Evolutionary conservation across 64 coral and sea anemone species (phyloP), one percentile per base, ranked within the genome.

Genomic region (Hydrozoanthus tunicans): DNA sequence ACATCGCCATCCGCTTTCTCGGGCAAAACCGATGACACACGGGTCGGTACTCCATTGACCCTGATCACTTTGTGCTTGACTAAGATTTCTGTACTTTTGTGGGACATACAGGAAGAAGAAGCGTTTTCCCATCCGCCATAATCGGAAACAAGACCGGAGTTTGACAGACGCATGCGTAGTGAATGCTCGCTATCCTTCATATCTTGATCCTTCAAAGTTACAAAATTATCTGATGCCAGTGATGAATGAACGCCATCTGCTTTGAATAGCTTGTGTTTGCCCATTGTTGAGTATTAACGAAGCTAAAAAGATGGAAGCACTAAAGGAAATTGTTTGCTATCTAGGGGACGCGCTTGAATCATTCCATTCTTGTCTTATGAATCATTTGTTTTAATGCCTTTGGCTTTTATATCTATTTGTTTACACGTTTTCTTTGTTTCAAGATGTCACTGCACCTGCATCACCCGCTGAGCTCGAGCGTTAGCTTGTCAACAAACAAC

Each of bases 11-110:
- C 53, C 5, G 84, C 3, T 13, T 71, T 74, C 4, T 88, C 69
- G 1, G 84, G 84, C 51, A 88, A 20, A 56, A 73, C 69, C 27
- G 54, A 88, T 3, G 84, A 88, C 4, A 88, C 68, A 6, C 84
- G 84, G 3, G 84, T 88, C 4, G 84, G 68, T 6, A 88, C 13
- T 74, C 84, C 84, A 59, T 88, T 88, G 11, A 88, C 15, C 51
- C 84, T 88, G 54, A 88, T 74, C 6, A 23, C 56, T 59, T 88
- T 88, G 69, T 88, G 84, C 20, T 88, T 88, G 9, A 88, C 84
- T 54, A 56, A 60, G 17, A 88, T 88, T 15, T 88, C 56, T 73
- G 56, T 88, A 58, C 17, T 73, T 51, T 63, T 63, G 9, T 81
- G 24, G 24, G 79, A 51, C 79, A 81, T 81, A 54, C 79, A 64